These are phyloP conservation scores for Caenorhabditis uteleia DNA, from an alignment of 2,888 invertebrate species.

Conservation along the genomic window DNA sequence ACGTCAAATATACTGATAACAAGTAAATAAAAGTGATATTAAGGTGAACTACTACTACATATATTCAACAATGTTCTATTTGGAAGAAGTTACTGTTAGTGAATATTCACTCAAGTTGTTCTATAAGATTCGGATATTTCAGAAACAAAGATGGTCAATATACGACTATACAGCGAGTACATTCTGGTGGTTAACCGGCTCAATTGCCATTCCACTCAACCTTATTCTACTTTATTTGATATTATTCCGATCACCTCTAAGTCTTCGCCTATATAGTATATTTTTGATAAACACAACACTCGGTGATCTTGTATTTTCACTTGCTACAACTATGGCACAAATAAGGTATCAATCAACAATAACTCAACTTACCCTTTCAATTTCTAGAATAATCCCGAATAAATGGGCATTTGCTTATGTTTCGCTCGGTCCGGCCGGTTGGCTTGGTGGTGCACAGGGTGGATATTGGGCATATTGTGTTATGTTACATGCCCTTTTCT, in stretches of 20 bases:
- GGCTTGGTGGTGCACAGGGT: constrained; percentile 37
- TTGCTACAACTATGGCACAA: constrained; percentile 43
- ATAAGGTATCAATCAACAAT: constrained; percentile 28
- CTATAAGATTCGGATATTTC: constrained; percentile 1
- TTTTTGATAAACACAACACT: constrained; percentile 45
- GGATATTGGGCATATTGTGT: constrained; percentile 41
- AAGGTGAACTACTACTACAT: too few species aligned
- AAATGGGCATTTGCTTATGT: constrained; percentile 59
- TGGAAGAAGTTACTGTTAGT: not conserved
- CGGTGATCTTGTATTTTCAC: constrained; percentile 39
- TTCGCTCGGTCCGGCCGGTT: constrained; percentile 47
- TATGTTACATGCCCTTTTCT: constrained; percentile 54
- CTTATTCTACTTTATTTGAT: constrained; percentile 37
- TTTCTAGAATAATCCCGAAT: constrained; percentile 55
- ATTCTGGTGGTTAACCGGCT: constrained; percentile 36
- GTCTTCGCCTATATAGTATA: constrained; percentile 36
- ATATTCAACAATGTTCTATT: not conserved
- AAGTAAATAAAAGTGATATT: too few species aligned
- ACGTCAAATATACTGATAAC: too few species aligned
- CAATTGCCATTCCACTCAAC: constrained; percentile 37
- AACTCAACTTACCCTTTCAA: not conserved
- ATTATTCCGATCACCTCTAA: constrained; percentile 30
- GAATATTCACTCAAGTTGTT: not conserved
- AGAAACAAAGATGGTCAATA: constrained; percentile 32
- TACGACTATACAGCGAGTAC: constrained; percentile 35